Base-by-base conservation (phyloP, 2,797 vertebrate species). In the Chaetodon trifasciatus region DNA sequence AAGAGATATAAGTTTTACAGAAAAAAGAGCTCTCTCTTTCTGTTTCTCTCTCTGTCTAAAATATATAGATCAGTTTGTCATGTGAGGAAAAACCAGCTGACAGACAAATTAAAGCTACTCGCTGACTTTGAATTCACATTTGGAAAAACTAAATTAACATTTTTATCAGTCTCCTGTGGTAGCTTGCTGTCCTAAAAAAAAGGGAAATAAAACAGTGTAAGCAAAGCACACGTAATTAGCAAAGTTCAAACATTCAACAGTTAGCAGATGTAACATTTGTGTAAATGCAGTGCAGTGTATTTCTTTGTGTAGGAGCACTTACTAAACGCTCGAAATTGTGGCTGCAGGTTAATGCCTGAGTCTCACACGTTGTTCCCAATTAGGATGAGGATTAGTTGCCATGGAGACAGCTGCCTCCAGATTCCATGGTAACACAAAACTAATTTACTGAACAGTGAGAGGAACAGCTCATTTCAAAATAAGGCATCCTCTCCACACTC, bases 341-440 rank as follows among this genome's bases (percentile, higher is more conserved):
- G 47, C 63, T 76, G 64, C 70, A 83, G 77, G 60, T 60, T 76
- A 75, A 82, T 73, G 50, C 52, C 56, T 42, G 61, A 81, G 60
- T 81, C 64, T 77, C 39, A 35, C 56, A 84, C 85, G 68, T 83
- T 86, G 71, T 81, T 77, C 61, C 60, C 75, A 85, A 84, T 91
- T 91, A 87, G 69, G 58, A 70, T 3, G 17, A 73, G 70, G 76
- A 90, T 81, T 88, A 80, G 91, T 94, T 88, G 60, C 88, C 84
- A 91, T 90, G 86, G 86, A 84, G 88, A 93, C 88, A 64, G 69
- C 76, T 84, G 78, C 71, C 74, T 82, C 78, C 81, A 83, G 65
- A 82, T 50, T 78, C 32, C 47, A 76, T 35, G 11, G 76, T 17
- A 78, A 76, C 76, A 86, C 72, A 50, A 73, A 86, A 58, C 49